Evolutionary conservation across 1,140 invertebrate species (phyloP).

Genomic region (Drosophila takahashii): DNA sequence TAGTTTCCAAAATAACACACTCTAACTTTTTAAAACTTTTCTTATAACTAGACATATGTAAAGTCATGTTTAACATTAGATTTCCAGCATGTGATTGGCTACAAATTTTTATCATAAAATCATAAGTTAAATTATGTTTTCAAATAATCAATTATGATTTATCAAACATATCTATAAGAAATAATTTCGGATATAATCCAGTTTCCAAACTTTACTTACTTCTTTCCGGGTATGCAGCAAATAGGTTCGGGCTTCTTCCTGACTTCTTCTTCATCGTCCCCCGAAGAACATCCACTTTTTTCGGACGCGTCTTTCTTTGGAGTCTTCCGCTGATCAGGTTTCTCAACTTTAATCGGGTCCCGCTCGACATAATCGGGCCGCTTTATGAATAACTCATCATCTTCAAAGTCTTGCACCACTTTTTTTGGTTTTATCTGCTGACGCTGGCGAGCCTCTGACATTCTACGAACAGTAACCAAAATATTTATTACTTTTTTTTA

Average conservation of each 20-base stretch:
- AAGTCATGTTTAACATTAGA: too few relatives aligned
- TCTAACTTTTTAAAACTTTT: too few relatives aligned
- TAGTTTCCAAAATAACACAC: too few relatives aligned
- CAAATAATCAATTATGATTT: too few relatives aligned
- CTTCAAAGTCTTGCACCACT: neutral
- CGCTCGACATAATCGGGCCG: conserved; percentile 35
- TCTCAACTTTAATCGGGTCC: neutral
- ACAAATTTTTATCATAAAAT: too few relatives aligned
- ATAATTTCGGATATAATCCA: too few relatives aligned
- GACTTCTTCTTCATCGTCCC: neutral
- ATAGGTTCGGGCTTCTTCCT: neutral
- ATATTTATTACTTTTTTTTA: too few relatives aligned
- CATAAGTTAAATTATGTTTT: too few relatives aligned
- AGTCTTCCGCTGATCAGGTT: neutral
- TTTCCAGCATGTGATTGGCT: too few relatives aligned
- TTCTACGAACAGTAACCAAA: neutral
- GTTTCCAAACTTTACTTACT: neutral
- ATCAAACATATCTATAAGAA: neutral
- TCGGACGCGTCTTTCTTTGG: neutral
- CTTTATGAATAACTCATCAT: conserved; percentile 60
- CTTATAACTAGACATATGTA: too few relatives aligned
- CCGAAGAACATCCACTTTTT: neutral
- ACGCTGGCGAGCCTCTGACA: conserved; percentile 29
- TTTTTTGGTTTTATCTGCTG: conserved; percentile 20
- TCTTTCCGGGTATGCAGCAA: neutral